phyloP scores from a whole-genome alignment of 2,797 vertebrate genomes.

The Eurystomus glaucurus region DNA sequence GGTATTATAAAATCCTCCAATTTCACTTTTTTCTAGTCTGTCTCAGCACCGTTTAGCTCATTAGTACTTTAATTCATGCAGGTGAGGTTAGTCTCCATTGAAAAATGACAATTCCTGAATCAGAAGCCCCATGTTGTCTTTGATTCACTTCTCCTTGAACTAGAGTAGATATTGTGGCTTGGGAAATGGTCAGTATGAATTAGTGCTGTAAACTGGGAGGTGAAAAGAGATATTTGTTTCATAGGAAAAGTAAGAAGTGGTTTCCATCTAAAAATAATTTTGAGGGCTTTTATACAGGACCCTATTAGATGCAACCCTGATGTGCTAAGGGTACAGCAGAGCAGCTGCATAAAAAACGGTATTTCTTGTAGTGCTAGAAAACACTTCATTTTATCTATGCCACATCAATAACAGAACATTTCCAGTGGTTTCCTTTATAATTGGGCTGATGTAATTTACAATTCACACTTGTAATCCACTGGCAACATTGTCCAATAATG shows the following conservation, averaged over 20 bases:
- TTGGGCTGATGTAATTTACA: background rate
- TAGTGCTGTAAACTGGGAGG: background rate
- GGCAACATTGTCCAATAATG: background rate
- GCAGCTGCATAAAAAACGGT: background rate
- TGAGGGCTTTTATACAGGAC: background rate
- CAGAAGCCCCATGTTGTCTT: background rate
- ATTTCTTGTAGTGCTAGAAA: background rate
- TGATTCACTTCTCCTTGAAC: slow-evolving; percentile 40
- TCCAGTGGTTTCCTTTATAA: background rate
- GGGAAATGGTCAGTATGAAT: background rate
- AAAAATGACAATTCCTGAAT: slow-evolving; percentile 47
- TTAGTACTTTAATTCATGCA: slow-evolving; percentile 70
- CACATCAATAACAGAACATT: background rate
- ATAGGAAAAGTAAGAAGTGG: background rate
- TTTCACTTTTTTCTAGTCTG: slow-evolving; percentile 17
- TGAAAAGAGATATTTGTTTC: background rate
- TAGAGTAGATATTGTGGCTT: background rate
- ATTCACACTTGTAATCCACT: background rate
- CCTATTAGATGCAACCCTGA: background rate
- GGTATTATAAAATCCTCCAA: background rate
- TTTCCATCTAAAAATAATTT: background rate
- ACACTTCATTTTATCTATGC: background rate
- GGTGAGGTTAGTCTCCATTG: slow-evolving; percentile 23
- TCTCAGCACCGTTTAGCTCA: slow-evolving; percentile 50
- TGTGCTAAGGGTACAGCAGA: background rate